Percentiles rank a stretch among this genome's conserved stretches.
Conservation (phyloP, 2,797 vertebrate genomes). For the Sphaeramia orbicularis region DNA sequence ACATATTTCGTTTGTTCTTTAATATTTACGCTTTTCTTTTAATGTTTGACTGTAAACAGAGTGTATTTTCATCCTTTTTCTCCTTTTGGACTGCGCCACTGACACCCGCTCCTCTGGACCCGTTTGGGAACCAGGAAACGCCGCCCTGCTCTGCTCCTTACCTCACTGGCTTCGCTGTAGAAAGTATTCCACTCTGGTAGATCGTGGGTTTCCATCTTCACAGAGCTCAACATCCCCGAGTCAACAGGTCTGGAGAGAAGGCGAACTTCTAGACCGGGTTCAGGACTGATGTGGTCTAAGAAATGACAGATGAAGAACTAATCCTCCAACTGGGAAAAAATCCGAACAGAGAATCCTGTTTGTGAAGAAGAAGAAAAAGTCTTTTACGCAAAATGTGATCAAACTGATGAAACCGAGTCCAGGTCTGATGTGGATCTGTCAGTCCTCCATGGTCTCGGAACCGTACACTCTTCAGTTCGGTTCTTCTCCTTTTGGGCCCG, state of each 20-base stretch:
- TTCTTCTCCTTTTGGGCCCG: constrained; percentile 4
- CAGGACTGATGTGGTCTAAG: neutral
- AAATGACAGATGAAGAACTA: neutral
- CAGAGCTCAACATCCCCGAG: constrained; percentile 89
- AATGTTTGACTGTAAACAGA: too few species aligned
- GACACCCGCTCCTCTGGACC: too few species aligned
- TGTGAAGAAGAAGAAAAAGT: constrained; percentile 9
- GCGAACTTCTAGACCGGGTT: constrained; percentile 16
- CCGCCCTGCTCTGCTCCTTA: constrained; percentile 54
- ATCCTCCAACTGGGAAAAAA: constrained; percentile 2
- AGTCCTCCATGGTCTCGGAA: constrained; percentile 74
- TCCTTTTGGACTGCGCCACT: too few species aligned
- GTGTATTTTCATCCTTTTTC: too few species aligned
- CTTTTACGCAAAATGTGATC: neutral
- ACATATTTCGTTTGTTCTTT: too few species aligned
- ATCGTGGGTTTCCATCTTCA: constrained; percentile 92
- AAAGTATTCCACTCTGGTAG: constrained; percentile 89
- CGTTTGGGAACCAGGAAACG: neutral
- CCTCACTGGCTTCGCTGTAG: constrained; percentile 89
- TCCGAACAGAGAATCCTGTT: constrained; percentile 35
- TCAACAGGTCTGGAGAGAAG: constrained; percentile 56
- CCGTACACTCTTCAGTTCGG: too few species aligned
- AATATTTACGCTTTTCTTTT: too few species aligned
- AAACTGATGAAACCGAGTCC: too few species aligned
- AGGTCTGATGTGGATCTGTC: constrained; percentile 33